Conservation (phyloP, 1,140 invertebrate genomes). For the Chymomyza costata region DNA sequence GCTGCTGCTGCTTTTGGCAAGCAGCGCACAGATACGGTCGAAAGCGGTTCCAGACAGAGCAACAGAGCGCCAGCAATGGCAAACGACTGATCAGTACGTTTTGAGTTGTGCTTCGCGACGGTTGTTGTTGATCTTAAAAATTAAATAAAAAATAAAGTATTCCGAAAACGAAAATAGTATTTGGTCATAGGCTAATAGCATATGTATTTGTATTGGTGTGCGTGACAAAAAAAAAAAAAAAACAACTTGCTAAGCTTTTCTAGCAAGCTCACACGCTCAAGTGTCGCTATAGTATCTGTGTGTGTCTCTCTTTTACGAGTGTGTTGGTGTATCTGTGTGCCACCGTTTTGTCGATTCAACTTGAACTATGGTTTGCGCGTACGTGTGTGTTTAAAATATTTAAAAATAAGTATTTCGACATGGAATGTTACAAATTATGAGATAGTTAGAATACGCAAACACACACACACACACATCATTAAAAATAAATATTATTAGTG, state of each 20-base stretch:
- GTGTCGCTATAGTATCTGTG: constrained; percentile 10
- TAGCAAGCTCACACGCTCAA: constrained; percentile 28
- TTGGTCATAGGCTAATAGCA: constrained; percentile 40
- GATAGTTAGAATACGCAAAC: constrained; percentile 30
- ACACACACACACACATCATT: constrained; percentile 7
- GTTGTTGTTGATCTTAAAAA: constrained; percentile 66
- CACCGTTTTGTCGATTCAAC: constrained; percentile 41
- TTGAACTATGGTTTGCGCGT: constrained; percentile 53
- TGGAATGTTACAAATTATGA: constrained; percentile 47
- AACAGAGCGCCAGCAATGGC: no score
- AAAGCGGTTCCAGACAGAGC: constrained; percentile 62
- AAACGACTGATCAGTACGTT: constrained; percentile 69
- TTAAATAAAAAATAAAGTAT: constrained; percentile 38
- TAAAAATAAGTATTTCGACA: constrained; percentile 73
- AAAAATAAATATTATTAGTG: constrained; percentile 23
- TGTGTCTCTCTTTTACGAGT: constrained; percentile 5
- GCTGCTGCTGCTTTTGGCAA: constrained; percentile 32
- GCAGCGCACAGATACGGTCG: constrained; percentile 57
- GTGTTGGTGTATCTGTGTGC: constrained; percentile 20
- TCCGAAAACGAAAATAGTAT: constrained; percentile 16
- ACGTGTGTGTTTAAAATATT: constrained; percentile 41
- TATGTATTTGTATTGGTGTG: constrained; percentile 14
- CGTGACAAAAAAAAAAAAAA: no score
- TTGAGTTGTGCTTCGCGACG: constrained; percentile 73
- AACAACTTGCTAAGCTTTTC: constrained; percentile 64